Conservation (phyloP, 2,888 invertebrate species). For the Syrphus vitripennis region DNA sequence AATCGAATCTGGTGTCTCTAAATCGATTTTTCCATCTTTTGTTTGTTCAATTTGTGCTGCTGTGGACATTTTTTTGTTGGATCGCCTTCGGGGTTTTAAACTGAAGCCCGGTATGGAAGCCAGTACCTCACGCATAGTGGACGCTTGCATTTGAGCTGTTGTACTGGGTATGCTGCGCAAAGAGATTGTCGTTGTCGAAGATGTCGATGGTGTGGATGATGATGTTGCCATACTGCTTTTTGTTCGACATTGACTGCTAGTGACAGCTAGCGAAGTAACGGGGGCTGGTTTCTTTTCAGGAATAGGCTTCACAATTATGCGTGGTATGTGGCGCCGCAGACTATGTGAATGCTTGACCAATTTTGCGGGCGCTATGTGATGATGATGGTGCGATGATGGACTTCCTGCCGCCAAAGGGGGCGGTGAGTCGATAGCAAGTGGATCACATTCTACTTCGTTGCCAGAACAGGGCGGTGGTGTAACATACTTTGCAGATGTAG, state of each 20-base stretch:
- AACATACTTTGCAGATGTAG: conserved; percentile 74
- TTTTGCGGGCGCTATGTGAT: conserved; percentile 64
- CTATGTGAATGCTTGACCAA: conserved; percentile 88
- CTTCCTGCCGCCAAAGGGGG: conserved; percentile 62
- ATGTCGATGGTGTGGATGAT: conserved; percentile 62
- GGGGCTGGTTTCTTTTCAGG: conserved; percentile 81
- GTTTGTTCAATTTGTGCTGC: conserved; percentile 96
- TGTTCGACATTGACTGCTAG: conserved; percentile 51
- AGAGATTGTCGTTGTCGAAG: conserved; percentile 76
- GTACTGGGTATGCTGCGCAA: conserved; percentile 77
- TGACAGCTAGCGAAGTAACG: conserved; percentile 12
- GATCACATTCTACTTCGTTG: conserved; percentile 80
- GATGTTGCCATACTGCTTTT: conserved; percentile 47
- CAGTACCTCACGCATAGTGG: conserved; percentile 93
- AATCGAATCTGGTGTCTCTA: conserved; percentile 98
- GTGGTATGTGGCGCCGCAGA: conserved; percentile 86
- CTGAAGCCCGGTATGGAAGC: conserved; percentile 95
- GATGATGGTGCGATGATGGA: conserved; percentile 57
- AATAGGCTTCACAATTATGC: conserved; percentile 91
- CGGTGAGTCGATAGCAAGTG: conserved; percentile 77
- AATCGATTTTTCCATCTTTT: conserved; percentile 95
- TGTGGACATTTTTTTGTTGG: conserved; percentile 92
- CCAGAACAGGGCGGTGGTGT: conserved; percentile 76
- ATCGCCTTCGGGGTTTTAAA: conserved; percentile 87
- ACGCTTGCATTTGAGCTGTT: conserved; percentile 82